These are phyloP conservation scores for Sphenopsis melanotis DNA, from an alignment of 2,797 vertebrate genomes.

Conservation along the genomic window DNA sequence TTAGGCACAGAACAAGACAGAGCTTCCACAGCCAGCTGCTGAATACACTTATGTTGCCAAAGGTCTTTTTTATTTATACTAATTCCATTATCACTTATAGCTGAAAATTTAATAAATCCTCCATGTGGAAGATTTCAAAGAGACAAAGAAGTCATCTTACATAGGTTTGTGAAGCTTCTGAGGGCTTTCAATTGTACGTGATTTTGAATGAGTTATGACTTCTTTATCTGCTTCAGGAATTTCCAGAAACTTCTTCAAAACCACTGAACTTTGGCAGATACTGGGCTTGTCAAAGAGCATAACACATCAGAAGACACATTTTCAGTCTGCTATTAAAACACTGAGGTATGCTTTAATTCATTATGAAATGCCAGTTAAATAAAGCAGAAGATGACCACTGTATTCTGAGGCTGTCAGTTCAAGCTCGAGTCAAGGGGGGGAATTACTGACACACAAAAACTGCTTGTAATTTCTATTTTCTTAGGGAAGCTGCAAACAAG, in stretches of 20 bases:
- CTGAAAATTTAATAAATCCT: neutral
- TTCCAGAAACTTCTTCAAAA: neutral
- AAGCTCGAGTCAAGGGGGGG: neutral
- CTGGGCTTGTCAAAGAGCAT: neutral
- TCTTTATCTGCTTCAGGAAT: neutral
- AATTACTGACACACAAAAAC: neutral
- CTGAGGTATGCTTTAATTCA: neutral
- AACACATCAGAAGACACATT: neutral
- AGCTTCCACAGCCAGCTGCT: constrained; percentile 23
- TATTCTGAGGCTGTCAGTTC: neutral
- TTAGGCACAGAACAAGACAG: constrained; percentile 30
- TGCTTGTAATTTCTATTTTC: neutral
- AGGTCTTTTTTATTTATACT: neutral
- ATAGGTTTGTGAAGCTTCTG: neutral
- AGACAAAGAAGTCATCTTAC: neutral
- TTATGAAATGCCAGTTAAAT: neutral
- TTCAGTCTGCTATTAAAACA: neutral
- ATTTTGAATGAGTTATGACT: neutral
- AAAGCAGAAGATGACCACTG: neutral
- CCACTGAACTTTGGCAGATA: neutral
- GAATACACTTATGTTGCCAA: neutral
- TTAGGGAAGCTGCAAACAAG: constrained; percentile 3
- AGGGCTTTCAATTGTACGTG: neutral
- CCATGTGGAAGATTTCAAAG: neutral
- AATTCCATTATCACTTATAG: neutral